phyloP scores from a whole-genome alignment of 2,113 vertebrate species.

The Tachuris rubrigastra region DNA sequence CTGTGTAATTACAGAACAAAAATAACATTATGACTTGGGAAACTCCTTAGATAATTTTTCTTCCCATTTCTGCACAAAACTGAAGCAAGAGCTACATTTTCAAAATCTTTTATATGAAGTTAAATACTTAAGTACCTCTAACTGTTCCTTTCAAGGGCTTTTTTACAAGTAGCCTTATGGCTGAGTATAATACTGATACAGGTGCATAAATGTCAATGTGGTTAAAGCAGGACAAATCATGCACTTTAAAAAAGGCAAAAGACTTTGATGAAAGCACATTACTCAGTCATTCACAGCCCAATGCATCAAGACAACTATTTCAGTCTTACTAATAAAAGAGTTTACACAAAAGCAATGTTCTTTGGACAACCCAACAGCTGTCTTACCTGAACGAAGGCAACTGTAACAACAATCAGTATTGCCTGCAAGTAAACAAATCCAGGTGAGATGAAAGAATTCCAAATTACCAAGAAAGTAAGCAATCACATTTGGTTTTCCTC shows the following conservation, averaged over 20 bases:
- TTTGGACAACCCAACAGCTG: neutral
- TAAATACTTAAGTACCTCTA: neutral
- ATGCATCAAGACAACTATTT: neutral
- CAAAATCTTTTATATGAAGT: neutral
- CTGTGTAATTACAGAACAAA: neutral
- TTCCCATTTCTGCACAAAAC: neutral
- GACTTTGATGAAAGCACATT: neutral
- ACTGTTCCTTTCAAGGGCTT: neutral
- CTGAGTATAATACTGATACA: neutral
- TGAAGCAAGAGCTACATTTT: neutral
- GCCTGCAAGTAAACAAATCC: slow-evolving; percentile 76
- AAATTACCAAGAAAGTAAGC: neutral
- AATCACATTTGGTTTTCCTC: neutral
- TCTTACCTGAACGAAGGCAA: slow-evolving; percentile 96
- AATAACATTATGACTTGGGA: neutral
- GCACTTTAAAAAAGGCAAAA: neutral
- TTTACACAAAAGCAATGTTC: neutral
- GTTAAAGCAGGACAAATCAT: neutral
- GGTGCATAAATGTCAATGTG: neutral
- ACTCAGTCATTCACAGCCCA: neutral
- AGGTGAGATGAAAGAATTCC: neutral
- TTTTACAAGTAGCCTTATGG: neutral
- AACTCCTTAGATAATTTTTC: neutral
- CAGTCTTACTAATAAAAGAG: neutral
- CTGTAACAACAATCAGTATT: slow-evolving; percentile 97